Base-by-base conservation (phyloP, 2,888 invertebrate species). In the Mimumesa dahlbomi region DNA sequence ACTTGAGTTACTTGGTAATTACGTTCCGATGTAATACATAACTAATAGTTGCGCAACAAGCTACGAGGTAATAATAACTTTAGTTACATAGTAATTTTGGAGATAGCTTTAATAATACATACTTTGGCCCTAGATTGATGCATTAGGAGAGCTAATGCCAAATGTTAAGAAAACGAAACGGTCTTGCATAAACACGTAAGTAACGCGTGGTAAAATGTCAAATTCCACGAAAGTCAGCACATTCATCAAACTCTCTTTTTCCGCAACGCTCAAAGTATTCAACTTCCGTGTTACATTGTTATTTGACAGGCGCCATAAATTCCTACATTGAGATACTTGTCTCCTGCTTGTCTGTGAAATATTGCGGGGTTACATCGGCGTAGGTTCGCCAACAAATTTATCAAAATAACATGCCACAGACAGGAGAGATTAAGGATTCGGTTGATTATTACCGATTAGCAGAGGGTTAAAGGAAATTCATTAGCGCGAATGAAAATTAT, bases 361-460 rank as follows among this genome's bases (percentile, higher is more conserved):
- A 64, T 50, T 29, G 36, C 36, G 14, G 22, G n/a, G 43, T 29
- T 34, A 57, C 46, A 14, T 7, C 9, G 36, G 29, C 29, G 38
- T 19, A 29, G 56, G 56, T 56, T 56, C 38, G 11, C 19, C 1
- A 14, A n/a, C 19, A n/a, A 49, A 57, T 63, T 57, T 43, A 49
- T 63, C 57, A 49, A 49, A 62, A 42, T 40, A 40, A 31, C 36
- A 36, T 19, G 36, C 9, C 43, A 34, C 11, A n/a, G n/a, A n/a
- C 1, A n/a, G n/a, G n/a, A 34, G 11, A n/a, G 9, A 3, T 9
- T 34, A 7, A n/a, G 34, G 9, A 34, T 0, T n/a, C n/a, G n/a
- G n/a, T n/a, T n/a, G n/a, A n/a, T n/a, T n/a, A n/a, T n/a, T n/a
- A n/a, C n/a, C n/a, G n/a, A n/a, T n/a, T n/a, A n/a, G n/a, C n/a